Conservation (phyloP, 2,888 invertebrate species). For the Nasonia oneida region DNA sequence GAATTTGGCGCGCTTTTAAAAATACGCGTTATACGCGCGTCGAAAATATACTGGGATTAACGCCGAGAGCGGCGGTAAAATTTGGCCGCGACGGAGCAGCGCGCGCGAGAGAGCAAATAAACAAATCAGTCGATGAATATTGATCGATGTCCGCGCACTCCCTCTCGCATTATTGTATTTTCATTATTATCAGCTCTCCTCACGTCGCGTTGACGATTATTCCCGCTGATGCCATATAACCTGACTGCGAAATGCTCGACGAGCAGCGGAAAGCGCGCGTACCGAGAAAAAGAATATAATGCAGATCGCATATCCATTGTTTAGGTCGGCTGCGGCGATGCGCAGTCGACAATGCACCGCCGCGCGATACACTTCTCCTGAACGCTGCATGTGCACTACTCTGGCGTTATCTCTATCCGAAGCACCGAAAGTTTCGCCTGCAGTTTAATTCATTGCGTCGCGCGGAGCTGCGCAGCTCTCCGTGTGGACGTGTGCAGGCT, state of each 20-base stretch:
- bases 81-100: too few species aligned
- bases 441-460: background rate
- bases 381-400: background rate
- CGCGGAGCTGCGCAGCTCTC: background rate
- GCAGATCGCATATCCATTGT: too few species aligned
- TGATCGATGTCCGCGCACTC: background rate
- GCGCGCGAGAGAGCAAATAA: background rate
- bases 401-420: conserved; percentile 7
- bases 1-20: background rate
- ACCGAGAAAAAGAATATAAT: too few species aligned
- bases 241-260: background rate
- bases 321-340: too few species aligned
- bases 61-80: background rate
- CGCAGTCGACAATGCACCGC: too few species aligned
- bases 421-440: conserved; percentile 5
- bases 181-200: background rate
- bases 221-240: background rate
- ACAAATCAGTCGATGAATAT: background rate
- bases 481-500: background rate
- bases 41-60: background rate
- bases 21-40: background rate
- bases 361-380: background rate
- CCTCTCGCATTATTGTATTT: background rate
- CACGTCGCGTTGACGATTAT: too few species aligned
- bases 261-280: too few species aligned